These are phyloP conservation scores for Lasioglossum oenotherae DNA, from an alignment of 2,888 invertebrate genomes.

Conservation along the genomic window DNA sequence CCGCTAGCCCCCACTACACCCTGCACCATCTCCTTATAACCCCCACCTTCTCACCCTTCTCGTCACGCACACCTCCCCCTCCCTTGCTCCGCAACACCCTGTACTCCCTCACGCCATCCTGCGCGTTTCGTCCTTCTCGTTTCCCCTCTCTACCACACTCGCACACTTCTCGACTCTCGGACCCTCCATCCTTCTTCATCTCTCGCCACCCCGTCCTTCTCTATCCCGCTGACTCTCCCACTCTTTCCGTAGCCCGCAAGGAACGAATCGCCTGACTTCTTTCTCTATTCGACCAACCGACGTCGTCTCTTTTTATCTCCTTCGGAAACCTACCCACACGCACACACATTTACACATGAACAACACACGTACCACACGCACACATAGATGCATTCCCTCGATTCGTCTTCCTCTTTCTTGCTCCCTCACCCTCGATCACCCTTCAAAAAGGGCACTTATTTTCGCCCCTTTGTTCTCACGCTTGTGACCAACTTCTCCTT, in stretches of 20 bases:
- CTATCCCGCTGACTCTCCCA: slow-evolving; percentile 47
- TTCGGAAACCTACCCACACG: slow-evolving; percentile 42
- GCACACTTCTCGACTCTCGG: slow-evolving; percentile 15
- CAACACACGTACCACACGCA: background rate
- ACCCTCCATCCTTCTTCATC: slow-evolving; percentile 29
- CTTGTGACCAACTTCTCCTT: slow-evolving; percentile 62
- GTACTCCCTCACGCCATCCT: slow-evolving; percentile 60
- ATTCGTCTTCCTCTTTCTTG: slow-evolving; percentile 58
- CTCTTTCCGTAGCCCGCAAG: slow-evolving; percentile 58
- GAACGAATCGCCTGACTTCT: slow-evolving; percentile 57
- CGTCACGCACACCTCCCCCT: slow-evolving; percentile 49
- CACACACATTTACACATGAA: background rate
- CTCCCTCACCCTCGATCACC: slow-evolving; percentile 70
- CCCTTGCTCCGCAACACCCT: slow-evolving; percentile 53
- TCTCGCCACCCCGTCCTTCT: slow-evolving; percentile 41
- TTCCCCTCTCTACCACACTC: slow-evolving; percentile 41
- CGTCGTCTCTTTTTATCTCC: slow-evolving; percentile 49
- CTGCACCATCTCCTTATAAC: slow-evolving; percentile 51
- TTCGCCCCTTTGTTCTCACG: slow-evolving; percentile 79
- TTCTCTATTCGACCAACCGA: slow-evolving; percentile 45
- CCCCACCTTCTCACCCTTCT: slow-evolving; percentile 62
- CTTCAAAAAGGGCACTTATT: slow-evolving; percentile 76
- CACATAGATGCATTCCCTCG: slow-evolving; percentile 39
- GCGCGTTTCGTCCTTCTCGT: slow-evolving; percentile 57
- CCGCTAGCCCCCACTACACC: slow-evolving; percentile 52